phyloP scores from a whole-genome alignment of 2,113 vertebrate genomes.

The Indicator maculatus region DNA sequence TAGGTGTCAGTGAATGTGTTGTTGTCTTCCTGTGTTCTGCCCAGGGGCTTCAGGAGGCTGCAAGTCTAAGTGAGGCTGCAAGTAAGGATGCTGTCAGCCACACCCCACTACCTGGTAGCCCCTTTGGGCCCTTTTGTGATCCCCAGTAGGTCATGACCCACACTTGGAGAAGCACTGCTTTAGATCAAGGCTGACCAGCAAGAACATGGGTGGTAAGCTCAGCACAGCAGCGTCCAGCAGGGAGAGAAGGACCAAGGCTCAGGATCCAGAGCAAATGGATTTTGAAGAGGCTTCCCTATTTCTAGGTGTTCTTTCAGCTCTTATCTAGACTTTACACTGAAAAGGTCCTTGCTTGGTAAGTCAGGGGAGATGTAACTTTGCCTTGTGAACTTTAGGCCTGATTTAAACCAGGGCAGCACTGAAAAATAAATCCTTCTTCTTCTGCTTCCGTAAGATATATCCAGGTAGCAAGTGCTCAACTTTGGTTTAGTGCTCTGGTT shows the following conservation, averaged over 20 bases:
- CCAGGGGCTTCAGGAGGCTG: rapidly evolving
- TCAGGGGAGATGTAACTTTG: background rate
- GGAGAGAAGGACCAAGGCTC: background rate
- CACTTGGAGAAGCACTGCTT: background rate
- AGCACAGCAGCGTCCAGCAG: background rate
- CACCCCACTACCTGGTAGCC: background rate
- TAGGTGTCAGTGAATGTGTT: background rate
- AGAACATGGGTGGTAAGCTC: rapidly evolving
- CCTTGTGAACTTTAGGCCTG: background rate
- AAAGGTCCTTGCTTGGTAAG: background rate
- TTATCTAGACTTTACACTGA: background rate
- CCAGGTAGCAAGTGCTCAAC: background rate
- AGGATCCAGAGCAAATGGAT: background rate
- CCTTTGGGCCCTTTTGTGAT: background rate
- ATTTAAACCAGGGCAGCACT: background rate
- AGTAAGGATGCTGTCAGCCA: background rate
- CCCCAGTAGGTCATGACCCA: rapidly evolving
- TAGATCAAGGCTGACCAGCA: background rate
- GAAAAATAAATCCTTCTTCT: background rate
- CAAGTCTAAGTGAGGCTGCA: background rate
- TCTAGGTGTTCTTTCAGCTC: background rate
- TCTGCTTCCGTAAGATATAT: background rate
- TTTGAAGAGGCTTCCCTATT: background rate
- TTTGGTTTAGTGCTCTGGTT: constrained; percentile 33
- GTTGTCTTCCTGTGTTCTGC: rapidly evolving